phyloP scores from a whole-genome alignment of 1,140 invertebrate genomes.

The Drosophila hydei region DNA sequence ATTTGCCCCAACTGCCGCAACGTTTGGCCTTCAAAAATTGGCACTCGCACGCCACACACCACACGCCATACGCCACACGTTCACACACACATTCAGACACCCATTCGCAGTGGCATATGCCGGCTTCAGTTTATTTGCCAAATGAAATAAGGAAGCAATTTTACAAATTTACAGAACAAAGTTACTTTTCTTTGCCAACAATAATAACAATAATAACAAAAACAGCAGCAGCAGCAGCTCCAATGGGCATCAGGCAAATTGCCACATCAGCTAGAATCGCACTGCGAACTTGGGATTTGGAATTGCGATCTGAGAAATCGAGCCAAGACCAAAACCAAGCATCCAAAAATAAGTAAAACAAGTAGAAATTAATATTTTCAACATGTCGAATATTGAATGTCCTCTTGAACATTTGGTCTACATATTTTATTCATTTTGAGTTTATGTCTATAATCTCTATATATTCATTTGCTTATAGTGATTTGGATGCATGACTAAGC shows the following conservation, averaged over 20 bases:
- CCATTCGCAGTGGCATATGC: slow-evolving; percentile 22
- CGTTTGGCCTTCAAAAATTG: slow-evolving; percentile 63
- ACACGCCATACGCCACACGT: no score
- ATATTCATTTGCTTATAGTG: no score
- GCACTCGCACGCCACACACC: no score
- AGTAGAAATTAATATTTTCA: neutral
- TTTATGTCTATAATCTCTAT: no score
- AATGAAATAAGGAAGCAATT: slow-evolving; percentile 81
- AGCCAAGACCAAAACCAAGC: slow-evolving; percentile 26
- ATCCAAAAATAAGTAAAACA: slow-evolving; percentile 20
- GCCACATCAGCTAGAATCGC: slow-evolving; percentile 31
- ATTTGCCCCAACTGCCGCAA: slow-evolving; percentile 63
- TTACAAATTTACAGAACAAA: slow-evolving; percentile 72
- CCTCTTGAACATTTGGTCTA: neutral
- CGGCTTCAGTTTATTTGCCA: slow-evolving; percentile 70
- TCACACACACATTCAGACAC: slow-evolving; percentile 8
- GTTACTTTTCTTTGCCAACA: slow-evolving; percentile 39
- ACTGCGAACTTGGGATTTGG: slow-evolving; percentile 21
- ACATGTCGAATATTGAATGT: neutral
- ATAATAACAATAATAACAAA: slow-evolving; percentile 22
- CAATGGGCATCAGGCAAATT: slow-evolving; percentile 28
- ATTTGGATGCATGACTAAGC: no score
- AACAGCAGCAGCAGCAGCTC: slow-evolving; percentile 18
- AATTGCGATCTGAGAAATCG: slow-evolving; percentile 32
- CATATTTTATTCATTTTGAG: no score